phyloP scores from a whole-genome alignment of 2,797 vertebrate species.

The Danio albolineatus region DNA sequence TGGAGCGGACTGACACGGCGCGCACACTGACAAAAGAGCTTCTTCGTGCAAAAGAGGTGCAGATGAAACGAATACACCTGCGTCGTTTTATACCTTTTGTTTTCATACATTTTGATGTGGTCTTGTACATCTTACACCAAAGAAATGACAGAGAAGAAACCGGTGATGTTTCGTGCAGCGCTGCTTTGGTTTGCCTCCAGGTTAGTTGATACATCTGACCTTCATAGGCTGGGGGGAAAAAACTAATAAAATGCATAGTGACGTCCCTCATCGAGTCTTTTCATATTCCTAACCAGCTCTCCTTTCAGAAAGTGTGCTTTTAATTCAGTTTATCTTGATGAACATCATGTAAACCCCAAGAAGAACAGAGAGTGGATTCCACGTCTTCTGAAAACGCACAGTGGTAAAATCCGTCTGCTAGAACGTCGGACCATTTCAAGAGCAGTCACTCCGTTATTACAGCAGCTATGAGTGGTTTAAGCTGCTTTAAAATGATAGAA shows the following conservation, averaged over 20 bases:
- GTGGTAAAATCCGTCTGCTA: neutral
- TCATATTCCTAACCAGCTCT: neutral
- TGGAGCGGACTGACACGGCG: constrained; percentile 58
- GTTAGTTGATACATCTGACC: constrained; percentile 52
- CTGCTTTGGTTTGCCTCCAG: constrained; percentile 74
- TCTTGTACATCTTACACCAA: constrained; percentile 65
- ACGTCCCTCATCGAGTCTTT: constrained; percentile 42
- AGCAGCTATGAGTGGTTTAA: neutral
- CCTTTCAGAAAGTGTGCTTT: constrained; percentile 52
- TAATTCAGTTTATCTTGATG: constrained; percentile 8
- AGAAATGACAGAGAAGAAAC: constrained; percentile 52
- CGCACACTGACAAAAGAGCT: constrained; percentile 64
- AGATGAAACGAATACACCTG: constrained; percentile 67
- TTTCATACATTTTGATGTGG: constrained; percentile 58
- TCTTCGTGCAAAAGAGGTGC: constrained; percentile 79
- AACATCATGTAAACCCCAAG: constrained; percentile 50
- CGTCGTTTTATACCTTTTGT: constrained; percentile 33
- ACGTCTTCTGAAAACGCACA: constrained; percentile 25
- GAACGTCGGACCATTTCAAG: neutral
- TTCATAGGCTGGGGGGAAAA: constrained; percentile 11
- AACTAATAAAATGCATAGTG: constrained; percentile 49
- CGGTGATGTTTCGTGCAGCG: constrained; percentile 67
- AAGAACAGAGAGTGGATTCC: constrained; percentile 60
- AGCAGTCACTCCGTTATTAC: neutral
- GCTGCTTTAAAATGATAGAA: constrained; percentile 11